Evolutionary conservation across 2,113 vertebrate species (phyloP).

Genomic region (Larimichthys crocea): DNA sequence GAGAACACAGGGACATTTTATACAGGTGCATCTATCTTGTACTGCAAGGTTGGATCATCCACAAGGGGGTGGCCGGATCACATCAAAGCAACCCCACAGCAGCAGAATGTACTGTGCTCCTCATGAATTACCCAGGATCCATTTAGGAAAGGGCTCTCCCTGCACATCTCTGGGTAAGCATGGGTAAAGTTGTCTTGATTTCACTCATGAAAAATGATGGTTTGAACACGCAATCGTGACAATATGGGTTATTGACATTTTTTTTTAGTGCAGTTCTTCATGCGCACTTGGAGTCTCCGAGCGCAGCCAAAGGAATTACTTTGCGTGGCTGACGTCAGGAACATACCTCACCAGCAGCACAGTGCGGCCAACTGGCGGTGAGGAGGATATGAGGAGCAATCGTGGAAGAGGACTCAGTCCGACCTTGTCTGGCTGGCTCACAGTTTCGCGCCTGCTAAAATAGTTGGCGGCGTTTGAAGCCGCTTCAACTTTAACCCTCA

Average conservation of each 20-base stretch:
- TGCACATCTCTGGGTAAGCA: background rate
- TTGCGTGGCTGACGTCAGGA: constrained; percentile 74
- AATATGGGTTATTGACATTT: background rate
- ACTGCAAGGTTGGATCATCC: constrained; percentile 46
- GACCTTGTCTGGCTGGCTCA: constrained; percentile 74
- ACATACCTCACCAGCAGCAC: constrained; percentile 57
- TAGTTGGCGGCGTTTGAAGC: constrained; percentile 53
- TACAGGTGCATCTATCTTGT: constrained; percentile 32
- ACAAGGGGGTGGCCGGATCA: constrained; percentile 67
- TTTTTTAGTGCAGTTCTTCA: constrained; percentile 46
- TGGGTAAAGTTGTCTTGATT: background rate
- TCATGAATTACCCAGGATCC: constrained; percentile 25
- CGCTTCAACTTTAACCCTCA: constrained; percentile 57
- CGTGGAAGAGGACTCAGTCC: constrained; percentile 67
- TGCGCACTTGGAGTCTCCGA: constrained; percentile 48
- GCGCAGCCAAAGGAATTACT: constrained; percentile 65
- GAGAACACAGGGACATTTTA: constrained; percentile 3
- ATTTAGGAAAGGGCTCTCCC: background rate
- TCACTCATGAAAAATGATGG: background rate
- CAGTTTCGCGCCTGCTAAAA: constrained; percentile 57
- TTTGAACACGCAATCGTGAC: background rate
- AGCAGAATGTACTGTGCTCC: constrained; percentile 25
- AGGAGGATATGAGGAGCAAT: constrained; percentile 62
- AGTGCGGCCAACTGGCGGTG: constrained; percentile 60
- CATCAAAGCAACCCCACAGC: constrained; percentile 49